phyloP scores from a whole-genome alignment of 2,113 vertebrate genomes.

The Calonectris borealis region DNA sequence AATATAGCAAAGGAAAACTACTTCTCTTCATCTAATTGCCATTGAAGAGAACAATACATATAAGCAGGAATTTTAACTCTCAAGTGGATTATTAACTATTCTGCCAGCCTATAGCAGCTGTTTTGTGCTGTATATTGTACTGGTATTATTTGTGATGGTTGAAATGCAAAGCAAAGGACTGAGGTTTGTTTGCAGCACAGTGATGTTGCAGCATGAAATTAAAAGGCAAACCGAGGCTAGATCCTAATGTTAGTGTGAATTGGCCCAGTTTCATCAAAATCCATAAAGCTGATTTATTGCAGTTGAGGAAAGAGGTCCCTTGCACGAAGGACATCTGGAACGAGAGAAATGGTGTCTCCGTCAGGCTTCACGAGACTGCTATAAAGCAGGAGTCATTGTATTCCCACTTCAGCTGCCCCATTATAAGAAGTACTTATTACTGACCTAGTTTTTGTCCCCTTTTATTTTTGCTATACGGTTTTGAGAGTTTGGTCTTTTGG shows the following conservation, averaged over 20 bases:
- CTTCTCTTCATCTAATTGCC: not conserved
- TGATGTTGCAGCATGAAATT: not conserved
- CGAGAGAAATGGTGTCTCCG: not conserved
- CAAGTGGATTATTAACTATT: not conserved
- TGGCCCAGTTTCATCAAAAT: not conserved
- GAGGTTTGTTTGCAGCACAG: not conserved
- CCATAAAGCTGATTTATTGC: not conserved
- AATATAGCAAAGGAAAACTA: not conserved
- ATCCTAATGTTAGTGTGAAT: not conserved
- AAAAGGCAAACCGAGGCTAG: not conserved
- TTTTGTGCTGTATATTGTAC: not conserved
- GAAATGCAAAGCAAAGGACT: not conserved
- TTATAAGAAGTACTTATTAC: not conserved
- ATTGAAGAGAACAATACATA: not conserved
- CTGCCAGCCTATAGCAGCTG: not conserved
- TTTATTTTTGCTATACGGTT: not conserved
- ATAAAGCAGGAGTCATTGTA: not conserved
- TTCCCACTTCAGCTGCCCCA: not conserved
- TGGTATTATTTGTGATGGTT: not conserved
- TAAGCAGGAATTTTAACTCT: not conserved
- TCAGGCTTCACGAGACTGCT: not conserved
- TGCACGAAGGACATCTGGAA: not conserved
- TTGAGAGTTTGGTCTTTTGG: not conserved
- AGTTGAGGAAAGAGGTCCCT: not conserved
- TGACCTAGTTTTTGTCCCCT: not conserved